Base-by-base conservation (phyloP, 2,888 invertebrate species). In the Axea sp. region DNA sequence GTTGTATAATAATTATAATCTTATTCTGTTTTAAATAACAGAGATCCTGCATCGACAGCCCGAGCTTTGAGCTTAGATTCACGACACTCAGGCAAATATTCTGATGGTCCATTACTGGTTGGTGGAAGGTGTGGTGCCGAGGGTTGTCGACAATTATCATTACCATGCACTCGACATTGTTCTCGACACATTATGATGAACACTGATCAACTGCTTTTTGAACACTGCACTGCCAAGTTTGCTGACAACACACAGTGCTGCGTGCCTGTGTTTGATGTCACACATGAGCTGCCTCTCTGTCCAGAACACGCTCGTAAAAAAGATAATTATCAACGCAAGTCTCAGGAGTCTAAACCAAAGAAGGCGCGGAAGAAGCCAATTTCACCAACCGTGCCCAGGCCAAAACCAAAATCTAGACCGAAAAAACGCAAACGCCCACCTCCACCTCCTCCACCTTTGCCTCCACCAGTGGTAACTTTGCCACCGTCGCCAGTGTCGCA, bases 121-220 rank as follows among this genome's bases (percentile, higher is more conserved):
- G 87, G 87, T 6, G 84, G 83, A 1, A 75, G 72, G 0, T 88
- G 88, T 45, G 83, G 84, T 1, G 82, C 80, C 0, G 86, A 86
- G 3, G 86, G 84, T 17, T 89, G 89, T 74, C 83, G 81, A 9
- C 87, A 88, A 73, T 84, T 87, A 0, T 92, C 94, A 1, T 83
- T 95, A 78, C 94, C 95, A 0, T 94, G 93, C 84, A 93, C 95
- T 0, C 92, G 94, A 68, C 93, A 96, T 85, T 97, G 97, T 87
- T 90, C 93, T 28, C 88, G 92, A 72, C 97, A 97, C 89, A 94
- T 97, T 79, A 94, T 95, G 89, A 90, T 92, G 74, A 95, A 96
- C 86, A 91, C 92, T 5, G 95, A 95, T 81, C 97, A 97, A 88
- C 91, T 93, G 78, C 88, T 96, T 75, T 95, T 93, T 88, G 92